phyloP scores from a whole-genome alignment of 1,140 invertebrate species.

The Olivierus martensii region DNA sequence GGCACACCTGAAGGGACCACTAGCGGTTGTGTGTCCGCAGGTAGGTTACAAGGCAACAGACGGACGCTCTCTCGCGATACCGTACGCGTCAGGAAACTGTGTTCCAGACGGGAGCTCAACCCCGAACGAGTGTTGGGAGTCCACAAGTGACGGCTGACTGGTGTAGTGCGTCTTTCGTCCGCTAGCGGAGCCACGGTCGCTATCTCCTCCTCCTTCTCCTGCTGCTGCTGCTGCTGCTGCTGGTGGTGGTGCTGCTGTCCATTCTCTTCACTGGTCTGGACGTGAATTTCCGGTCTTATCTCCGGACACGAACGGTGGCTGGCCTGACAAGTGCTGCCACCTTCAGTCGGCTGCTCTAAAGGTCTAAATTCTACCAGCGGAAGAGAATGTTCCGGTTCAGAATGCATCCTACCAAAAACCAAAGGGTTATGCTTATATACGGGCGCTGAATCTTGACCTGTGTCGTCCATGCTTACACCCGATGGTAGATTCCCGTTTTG shows the following conservation, averaged over 20 bases:
- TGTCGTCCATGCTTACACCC: slow-evolving; percentile 4
- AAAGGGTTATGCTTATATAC: slow-evolving; percentile 12
- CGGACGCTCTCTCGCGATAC: slow-evolving; percentile 22
- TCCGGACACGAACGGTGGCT: slow-evolving; percentile 22
- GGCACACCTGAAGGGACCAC: not conserved
- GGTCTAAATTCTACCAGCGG: slow-evolving; percentile 20
- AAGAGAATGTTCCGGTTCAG: slow-evolving; percentile 20
- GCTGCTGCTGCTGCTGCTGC: slow-evolving; percentile 7
- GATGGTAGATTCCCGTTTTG: not conserved
- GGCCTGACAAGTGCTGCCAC: slow-evolving; percentile 4
- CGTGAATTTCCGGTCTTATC: slow-evolving; percentile 18
- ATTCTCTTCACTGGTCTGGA: not conserved
- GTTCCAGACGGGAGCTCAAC: slow-evolving; percentile 21
- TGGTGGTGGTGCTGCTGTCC: not conserved
- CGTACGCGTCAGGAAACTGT: slow-evolving; percentile 21
- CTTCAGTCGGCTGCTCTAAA: slow-evolving; percentile 10
- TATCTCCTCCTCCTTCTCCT: slow-evolving; percentile 6
- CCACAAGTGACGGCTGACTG: slow-evolving; percentile 20
- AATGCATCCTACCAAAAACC: slow-evolving; percentile 22
- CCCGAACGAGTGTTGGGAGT: slow-evolving; percentile 20
- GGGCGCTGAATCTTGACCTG: slow-evolving; percentile 1
- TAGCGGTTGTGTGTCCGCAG: slow-evolving; percentile 7
- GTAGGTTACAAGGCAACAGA: slow-evolving; percentile 1
- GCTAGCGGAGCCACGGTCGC: not conserved
- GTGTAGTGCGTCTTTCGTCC: not conserved